Base-by-base conservation (phyloP, 2,888 invertebrate genomes). In the Fragum sueziense region DNA sequence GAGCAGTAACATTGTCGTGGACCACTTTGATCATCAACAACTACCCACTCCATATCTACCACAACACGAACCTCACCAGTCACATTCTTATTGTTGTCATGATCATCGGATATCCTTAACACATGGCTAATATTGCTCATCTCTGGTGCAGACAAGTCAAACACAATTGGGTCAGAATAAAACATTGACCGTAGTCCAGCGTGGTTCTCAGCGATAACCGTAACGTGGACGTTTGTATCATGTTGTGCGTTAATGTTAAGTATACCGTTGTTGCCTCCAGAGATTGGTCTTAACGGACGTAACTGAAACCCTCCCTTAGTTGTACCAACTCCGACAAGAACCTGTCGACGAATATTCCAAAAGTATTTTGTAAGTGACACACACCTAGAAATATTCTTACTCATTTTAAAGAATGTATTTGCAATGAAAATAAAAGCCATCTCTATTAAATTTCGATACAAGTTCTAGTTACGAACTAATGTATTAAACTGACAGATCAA, bases 81-180 rank as follows among this genome's bases (percentile, higher is more conserved):
- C 9, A 33, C 65, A 7, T 52, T 61, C 11, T 61, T 31, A 17
- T 52, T 33, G n/a, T n/a, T n/a, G n/a, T n/a, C n/a, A n/a, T n/a
- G n/a, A n/a, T n/a, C n/a, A n/a, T n/a, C n/a, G n/a, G n/a, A n/a
- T n/a, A n/a, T n/a, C n/a, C n/a, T n/a, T n/a, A n/a, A n/a, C 0
- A 31, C 52, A 0, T 37, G 25, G 4, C 20, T 52, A 3, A 47
- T 62, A 31, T 47, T 27, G 6, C 47, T 6, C 7, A 61, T 29
- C 11, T 37, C 37, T 27, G 88, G 88, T 3, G 75, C 59, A 11
- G 88, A 87, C n/a, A 82, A 80, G 69, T 88, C 88, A 22, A 87
- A 52, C 7, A 70, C 62, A 20, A 87, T 54, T 11, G 80, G 75
- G 14, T 51, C 17, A 3, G 85, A 75, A 1, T 70, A 29, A 57